Evolutionary conservation across 2,888 invertebrate genomes (phyloP).

Genomic region (Diadegma fenestrale): DNA sequence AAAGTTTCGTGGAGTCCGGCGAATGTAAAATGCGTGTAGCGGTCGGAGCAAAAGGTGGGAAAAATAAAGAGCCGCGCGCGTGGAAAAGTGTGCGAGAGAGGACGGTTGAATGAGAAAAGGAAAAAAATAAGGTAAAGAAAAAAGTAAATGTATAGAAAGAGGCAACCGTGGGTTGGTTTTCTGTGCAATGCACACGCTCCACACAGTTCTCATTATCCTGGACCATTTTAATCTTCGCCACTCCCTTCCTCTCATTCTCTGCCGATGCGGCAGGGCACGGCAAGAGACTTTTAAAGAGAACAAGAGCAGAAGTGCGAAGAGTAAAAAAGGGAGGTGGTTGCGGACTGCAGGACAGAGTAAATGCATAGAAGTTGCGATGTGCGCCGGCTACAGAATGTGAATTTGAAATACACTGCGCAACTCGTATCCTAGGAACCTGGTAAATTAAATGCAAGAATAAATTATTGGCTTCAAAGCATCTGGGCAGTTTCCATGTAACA

Average conservation of each 20-base stretch:
- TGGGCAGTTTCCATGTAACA: background rate
- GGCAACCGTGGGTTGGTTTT: conserved; percentile 40
- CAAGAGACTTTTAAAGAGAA: conserved; percentile 72
- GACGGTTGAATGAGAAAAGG: conserved; percentile 35
- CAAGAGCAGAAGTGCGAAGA: conserved; percentile 46
- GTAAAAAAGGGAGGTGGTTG: conserved; percentile 35
- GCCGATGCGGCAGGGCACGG: conserved; percentile 33
- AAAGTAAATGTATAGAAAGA: conserved; percentile 30
- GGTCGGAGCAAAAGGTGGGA: conserved; percentile 1
- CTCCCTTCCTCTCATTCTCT: conserved; percentile 70
- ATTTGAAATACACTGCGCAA: conserved; percentile 33
- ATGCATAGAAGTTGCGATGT: conserved; percentile 13
- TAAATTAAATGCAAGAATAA: conserved; percentile 79
- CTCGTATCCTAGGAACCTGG: conserved; percentile 60
- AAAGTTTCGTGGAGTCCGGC: conserved; percentile 15
- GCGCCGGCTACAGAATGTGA: conserved; percentile 57
- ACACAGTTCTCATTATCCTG: conserved; percentile 79
- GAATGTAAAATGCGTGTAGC: conserved; percentile 42
- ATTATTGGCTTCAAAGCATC: conserved; percentile 73
- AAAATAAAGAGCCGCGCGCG: conserved; percentile 11
- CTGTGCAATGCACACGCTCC: conserved; percentile 58
- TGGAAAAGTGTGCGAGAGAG: conserved; percentile 41
- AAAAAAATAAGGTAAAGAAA: conserved; percentile 54
- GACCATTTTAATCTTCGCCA: conserved; percentile 80
- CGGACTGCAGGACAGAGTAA: conserved; percentile 36